phyloP scores from a whole-genome alignment of 2,797 vertebrate species.

The Simalia tracyae region DNA sequence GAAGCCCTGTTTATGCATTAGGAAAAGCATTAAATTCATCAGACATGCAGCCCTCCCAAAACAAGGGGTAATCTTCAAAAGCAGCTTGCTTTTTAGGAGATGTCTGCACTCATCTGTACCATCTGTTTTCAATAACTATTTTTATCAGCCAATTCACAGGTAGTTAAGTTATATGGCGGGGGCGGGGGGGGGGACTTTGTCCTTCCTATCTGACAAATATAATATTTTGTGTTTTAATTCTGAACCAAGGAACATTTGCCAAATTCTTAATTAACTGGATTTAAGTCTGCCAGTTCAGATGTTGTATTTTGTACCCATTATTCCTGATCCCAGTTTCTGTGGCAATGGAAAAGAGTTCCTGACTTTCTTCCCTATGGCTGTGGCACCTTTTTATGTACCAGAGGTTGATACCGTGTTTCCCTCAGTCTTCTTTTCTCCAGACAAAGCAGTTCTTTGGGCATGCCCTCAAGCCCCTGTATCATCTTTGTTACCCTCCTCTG shows the following conservation, averaged over 20 bases:
- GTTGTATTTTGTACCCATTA: neutral
- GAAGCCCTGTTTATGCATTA: neutral
- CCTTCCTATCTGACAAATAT: neutral
- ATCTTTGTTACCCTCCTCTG: neutral
- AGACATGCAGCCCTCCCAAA: neutral
- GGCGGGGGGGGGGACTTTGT: neutral
- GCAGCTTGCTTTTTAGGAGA: neutral
- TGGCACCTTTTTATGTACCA: neutral
- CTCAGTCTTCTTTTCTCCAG: neutral
- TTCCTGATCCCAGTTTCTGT: neutral
- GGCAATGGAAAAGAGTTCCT: neutral
- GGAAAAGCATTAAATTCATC: neutral
- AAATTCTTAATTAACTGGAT: neutral
- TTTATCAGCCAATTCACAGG: neutral
- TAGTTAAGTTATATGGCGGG: neutral
- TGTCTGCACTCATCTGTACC: neutral
- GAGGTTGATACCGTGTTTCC: neutral
- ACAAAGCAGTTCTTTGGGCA: neutral
- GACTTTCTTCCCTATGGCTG: neutral
- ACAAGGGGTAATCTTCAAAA: neutral
- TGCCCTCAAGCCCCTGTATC: neutral
- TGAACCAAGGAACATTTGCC: neutral
- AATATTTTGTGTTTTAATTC: neutral
- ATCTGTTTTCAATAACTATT: neutral
- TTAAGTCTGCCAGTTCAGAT: neutral